A percentile compares a stretch with the other conserved stretches of the same genome.
phyloP scores from a whole-genome alignment of 1,140 invertebrate genomes.

The Diorhabda elongata region DNA sequence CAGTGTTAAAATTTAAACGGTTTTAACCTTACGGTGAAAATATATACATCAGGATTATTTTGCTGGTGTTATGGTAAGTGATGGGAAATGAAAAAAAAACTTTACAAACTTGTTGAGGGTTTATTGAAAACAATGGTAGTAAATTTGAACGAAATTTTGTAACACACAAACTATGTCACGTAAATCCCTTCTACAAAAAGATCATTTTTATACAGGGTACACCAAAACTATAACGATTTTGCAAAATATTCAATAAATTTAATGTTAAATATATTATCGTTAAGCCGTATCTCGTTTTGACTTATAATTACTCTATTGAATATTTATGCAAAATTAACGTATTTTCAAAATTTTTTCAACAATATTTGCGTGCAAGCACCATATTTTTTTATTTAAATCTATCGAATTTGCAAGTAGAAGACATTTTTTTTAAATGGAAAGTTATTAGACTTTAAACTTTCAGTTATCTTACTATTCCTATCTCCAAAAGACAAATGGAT shows the following conservation, averaged over 20 bases:
- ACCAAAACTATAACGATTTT: no score
- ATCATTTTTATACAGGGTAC: not conserved
- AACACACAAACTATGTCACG: slow-evolving; percentile 11
- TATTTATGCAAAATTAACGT: not conserved
- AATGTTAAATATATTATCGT: no score
- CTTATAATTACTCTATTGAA: no score
- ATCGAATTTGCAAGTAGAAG: slow-evolving; percentile 18
- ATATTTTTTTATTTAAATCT: slow-evolving; percentile 14
- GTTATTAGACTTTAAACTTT: not conserved
- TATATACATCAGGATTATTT: no score
- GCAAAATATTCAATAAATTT: no score
- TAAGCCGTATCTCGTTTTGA: no score
- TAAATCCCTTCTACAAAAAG: slow-evolving; percentile 20
- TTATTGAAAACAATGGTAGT: slow-evolving; percentile 23
- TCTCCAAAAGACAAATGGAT: slow-evolving; percentile 15
- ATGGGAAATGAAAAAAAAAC: not conserved
- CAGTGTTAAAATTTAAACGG: no score
- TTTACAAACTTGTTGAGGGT: slow-evolving; percentile 18
- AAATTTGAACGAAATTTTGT: slow-evolving; percentile 18
- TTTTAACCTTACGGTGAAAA: no score
- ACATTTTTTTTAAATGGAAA: slow-evolving; percentile 17
- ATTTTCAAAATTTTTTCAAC: slow-evolving; percentile 18
- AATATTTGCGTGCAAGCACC: slow-evolving; percentile 22
- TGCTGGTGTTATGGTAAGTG: not conserved
- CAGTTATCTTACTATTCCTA: slow-evolving; percentile 10